Base-by-base conservation (phyloP, 2,113 vertebrate genomes). In the Petrocephalus microphthalmus region DNA sequence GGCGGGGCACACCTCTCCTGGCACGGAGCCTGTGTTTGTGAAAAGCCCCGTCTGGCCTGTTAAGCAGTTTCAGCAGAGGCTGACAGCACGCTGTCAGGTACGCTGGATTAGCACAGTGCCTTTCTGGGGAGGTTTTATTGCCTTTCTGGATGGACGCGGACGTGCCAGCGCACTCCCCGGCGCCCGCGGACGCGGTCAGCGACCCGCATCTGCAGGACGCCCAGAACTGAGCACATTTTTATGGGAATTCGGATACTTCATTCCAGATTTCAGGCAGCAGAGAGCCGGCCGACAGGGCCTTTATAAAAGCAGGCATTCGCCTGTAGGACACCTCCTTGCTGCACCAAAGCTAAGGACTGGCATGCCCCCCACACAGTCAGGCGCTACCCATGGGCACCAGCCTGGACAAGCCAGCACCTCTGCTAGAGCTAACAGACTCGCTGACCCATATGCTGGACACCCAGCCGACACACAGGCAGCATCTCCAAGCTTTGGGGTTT, bases 1-100 rank as follows among this genome's bases (percentile, higher is more conserved):
- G 95, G 33, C 91, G 94, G 7, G 97, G 60, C 10, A 67, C n/a
- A 29, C 97, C 89, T 99, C 97, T 0, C 97, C 97, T 0, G 97
- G 97, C 56, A 96, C 89, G 2, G 97, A 96, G 49, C 99, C 98
- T 99, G 71, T 19, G 15, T 78, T 78, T 6, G 42, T 33, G 33
- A 74, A 37, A 78, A 42, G 71, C 37, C 17, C 71, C 71, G 19
- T 8, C 33, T 78, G 29, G 15, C 33, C 33, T 42, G 33, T 42
- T 78, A 37, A 42, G 71, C 17, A 10, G 25, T 67, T 67, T 67
- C 60, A 67, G n/a, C n/a, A 64, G 5, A 74, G 15, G 71, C 17
- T 19, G 33, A 0, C 71, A 13, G 33, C 29, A 78, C n/a, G 33
- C 29, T 54, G 53, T 54, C 17, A 54, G 17, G 53, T 54, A 54